phyloP scores from a whole-genome alignment of 2,888 invertebrate genomes.

The Tetragonula carbonaria region DNA sequence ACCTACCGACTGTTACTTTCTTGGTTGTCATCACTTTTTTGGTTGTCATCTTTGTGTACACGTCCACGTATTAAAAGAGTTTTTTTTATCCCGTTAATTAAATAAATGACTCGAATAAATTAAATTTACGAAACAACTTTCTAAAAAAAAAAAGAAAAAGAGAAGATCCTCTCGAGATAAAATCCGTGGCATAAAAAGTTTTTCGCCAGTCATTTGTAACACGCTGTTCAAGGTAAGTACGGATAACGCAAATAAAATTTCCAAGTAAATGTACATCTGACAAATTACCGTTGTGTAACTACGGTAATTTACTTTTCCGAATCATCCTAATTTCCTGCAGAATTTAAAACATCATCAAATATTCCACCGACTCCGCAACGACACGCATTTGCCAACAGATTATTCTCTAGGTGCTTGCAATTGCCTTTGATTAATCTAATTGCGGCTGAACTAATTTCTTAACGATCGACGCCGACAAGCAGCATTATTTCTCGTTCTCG shows the following conservation, averaged over 20 bases:
- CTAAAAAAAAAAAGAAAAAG: too few relatives aligned
- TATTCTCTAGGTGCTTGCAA: not conserved
- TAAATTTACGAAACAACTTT: too few relatives aligned
- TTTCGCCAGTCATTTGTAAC: not conserved
- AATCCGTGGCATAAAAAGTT: not conserved
- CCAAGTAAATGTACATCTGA: not conserved
- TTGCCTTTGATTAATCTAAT: not conserved
- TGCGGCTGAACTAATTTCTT: not conserved
- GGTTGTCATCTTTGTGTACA: too few relatives aligned
- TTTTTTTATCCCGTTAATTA: too few relatives aligned
- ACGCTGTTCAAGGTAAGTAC: not conserved
- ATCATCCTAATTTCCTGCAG: not conserved
- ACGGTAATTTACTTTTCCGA: not conserved
- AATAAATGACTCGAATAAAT: too few relatives aligned
- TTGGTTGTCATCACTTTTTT: too few relatives aligned
- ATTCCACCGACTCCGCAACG: not conserved
- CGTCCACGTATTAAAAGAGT: too few relatives aligned
- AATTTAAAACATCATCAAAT: not conserved
- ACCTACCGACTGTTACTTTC: too few relatives aligned
- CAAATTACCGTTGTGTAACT: not conserved
- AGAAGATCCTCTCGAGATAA: not conserved
- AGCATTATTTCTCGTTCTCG: not conserved
- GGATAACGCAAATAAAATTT: not conserved
- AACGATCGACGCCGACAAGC: not conserved
- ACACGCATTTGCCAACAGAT: not conserved